phyloP scores from a whole-genome alignment of 2,797 vertebrate species.

The Arnoldichthys spilopterus region DNA sequence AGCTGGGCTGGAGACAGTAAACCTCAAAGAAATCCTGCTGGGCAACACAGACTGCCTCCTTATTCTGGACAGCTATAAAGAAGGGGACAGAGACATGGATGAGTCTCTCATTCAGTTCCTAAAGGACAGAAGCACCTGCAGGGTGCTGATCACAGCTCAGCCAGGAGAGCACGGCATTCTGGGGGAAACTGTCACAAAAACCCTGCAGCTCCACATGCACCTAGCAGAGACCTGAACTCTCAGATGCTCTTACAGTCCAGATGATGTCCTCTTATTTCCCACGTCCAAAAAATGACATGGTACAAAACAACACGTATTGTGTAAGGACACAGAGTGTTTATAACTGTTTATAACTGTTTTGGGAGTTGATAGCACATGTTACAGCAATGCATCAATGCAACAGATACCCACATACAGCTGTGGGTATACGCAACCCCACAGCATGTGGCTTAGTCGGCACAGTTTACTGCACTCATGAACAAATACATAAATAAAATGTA shows the following conservation, averaged over 20 bases:
- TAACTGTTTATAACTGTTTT: background rate
- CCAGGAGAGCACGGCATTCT: slow-evolving; percentile 48
- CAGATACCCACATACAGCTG: too few relatives aligned
- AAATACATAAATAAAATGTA: too few relatives aligned
- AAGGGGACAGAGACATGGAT: slow-evolving; percentile 59
- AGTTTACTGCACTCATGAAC: background rate
- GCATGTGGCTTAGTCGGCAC: background rate
- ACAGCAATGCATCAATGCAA: background rate
- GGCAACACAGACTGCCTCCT: slow-evolving; percentile 52
- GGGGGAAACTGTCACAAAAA: slow-evolving; percentile 36
- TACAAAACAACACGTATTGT: too few relatives aligned
- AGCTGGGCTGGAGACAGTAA: slow-evolving; percentile 15
- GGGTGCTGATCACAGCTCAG: slow-evolving; percentile 60
- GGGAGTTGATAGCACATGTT: background rate
- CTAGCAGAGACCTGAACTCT: background rate
- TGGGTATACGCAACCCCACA: background rate
- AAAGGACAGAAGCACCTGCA: slow-evolving; percentile 49
- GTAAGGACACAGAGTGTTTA: too few relatives aligned
- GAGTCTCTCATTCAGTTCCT: slow-evolving; percentile 62
- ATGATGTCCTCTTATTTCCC: background rate
- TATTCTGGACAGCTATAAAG: slow-evolving; percentile 66
- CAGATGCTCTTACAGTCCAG: background rate
- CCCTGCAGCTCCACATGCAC: background rate
- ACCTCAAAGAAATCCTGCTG: slow-evolving; percentile 58
- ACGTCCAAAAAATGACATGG: too few relatives aligned